Evolutionary conservation across 1,140 invertebrate species (phyloP), one percentile per base, ranked within the genome.

Genomic region (Conus betulinus): DNA sequence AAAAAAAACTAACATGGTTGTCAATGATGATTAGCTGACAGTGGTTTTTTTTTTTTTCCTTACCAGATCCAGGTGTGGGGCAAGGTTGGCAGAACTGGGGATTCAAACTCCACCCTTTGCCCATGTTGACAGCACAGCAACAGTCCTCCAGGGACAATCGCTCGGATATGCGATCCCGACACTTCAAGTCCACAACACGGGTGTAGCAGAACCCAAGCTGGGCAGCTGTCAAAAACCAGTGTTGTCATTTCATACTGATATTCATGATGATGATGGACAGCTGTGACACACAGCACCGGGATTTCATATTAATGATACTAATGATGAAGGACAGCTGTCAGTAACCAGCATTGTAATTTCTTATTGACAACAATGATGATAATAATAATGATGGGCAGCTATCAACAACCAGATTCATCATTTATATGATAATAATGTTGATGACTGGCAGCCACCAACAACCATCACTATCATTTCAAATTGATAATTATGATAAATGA

Each of bases 141-240:
- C 98, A 98, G 94, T 98, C 98, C 89, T 97, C 96, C 93, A 98
- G 97, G 0, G 97, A 98, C 39, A 98, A 94, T 88, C 96, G 95
- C 92, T 97, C 96, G 0, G 96, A 94, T 87, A 98, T 94, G 76
- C 96, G 96, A 92, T 97, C 97, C 51, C 96, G 95, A 93, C 97
- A 98, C 87, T 97, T 96, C 10, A 97, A 97, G 86, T 96, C 96
- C 27, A 96, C 94, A 53, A 98, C 94, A 88, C 97, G 96, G 13
- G 97, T 97, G 93, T 96, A 98, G 94, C 98, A 98, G 87, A 96
- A 96, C n/a, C 97, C 92, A 25, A 88, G 89, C 76, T 88, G 87
- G 25, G 93, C 89, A 79, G 90, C 93, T 93, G 89, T 3, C 89
- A 92, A 63, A 20, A 71, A 23, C 20, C 20, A 71, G 11, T 20